These are phyloP conservation scores for Synodontis membranacea DNA, from an alignment of 2,113 vertebrate species.

Conservation along the genomic window DNA sequence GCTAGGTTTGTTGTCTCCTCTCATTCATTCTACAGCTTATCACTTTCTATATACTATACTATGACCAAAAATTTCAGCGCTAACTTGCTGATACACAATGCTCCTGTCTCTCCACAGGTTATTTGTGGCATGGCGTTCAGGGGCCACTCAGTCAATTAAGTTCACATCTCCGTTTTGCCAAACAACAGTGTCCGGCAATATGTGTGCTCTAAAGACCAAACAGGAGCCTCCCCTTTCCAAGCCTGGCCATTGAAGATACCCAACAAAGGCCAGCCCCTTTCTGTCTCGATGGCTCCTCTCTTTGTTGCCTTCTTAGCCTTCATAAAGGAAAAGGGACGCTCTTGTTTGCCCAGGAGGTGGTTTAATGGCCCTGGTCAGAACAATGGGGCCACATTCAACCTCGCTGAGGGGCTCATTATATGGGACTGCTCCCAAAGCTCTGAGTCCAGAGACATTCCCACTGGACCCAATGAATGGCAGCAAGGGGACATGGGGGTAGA, in stretches of 20 bases:
- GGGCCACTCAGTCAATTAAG: constrained; percentile 96
- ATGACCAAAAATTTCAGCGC: constrained; percentile 54
- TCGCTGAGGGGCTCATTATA: constrained; percentile 87
- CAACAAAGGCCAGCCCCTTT: constrained; percentile 90
- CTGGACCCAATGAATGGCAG: constrained; percentile 88
- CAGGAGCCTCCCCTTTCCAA: constrained; percentile 88
- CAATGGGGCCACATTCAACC: constrained; percentile 91
- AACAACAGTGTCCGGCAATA: constrained; percentile 86
- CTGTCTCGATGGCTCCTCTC: constrained; percentile 86
- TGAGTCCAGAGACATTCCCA: constrained; percentile 86
- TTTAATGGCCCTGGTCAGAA: constrained; percentile 88
- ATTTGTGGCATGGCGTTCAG: constrained; percentile 65
- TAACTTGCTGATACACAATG: constrained; percentile 66
- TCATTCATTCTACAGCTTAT: background rate
- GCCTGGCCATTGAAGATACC: constrained; percentile 85
- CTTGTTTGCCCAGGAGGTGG: constrained; percentile 95
- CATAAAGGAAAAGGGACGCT: constrained; percentile 94
- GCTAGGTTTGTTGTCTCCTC: background rate
- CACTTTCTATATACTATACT: background rate
- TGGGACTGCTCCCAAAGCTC: constrained; percentile 79
- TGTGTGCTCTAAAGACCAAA: constrained; percentile 87
- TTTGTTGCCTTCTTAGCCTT: constrained; percentile 83
- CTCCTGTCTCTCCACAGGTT: constrained; percentile 64
- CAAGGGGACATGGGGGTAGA: constrained; percentile 72
- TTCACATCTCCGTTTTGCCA: constrained; percentile 96